Evolutionary conservation across 2,113 vertebrate species (phyloP).

Genomic region (Pontoporia blainvillei): DNA sequence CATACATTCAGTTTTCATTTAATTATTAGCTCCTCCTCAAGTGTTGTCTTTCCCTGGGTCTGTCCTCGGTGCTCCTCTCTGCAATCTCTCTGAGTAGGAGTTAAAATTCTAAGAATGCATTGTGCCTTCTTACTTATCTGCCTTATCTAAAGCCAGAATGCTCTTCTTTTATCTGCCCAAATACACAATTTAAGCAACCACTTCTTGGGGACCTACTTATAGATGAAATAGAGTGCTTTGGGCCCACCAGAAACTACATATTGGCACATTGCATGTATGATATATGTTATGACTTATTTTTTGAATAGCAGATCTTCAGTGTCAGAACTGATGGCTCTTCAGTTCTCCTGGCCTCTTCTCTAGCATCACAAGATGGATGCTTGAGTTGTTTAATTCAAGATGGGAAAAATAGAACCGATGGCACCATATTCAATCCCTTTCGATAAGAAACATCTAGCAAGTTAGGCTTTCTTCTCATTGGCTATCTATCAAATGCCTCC

Average conservation of each 20-base stretch:
- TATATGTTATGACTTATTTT: not conserved
- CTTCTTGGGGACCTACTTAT: not conserved
- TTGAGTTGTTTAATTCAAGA: not conserved
- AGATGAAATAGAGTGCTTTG: not conserved
- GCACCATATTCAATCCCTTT: not conserved
- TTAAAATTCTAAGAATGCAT: not conserved
- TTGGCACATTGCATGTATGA: fast-evolving
- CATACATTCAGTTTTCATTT: not conserved
- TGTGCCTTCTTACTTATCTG: not conserved
- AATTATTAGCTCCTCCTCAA: not conserved
- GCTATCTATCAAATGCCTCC: not conserved
- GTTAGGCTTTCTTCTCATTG: not conserved
- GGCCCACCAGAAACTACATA: not conserved
- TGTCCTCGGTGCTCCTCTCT: not conserved
- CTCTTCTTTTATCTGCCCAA: not conserved
- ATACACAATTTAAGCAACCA: too few species aligned
- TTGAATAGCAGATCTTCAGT: not conserved
- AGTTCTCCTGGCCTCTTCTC: not conserved
- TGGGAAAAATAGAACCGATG: not conserved
- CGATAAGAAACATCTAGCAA: not conserved
- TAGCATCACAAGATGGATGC: not conserved
- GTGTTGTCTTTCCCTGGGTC: not conserved
- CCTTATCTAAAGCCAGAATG: not conserved
- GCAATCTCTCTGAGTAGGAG: not conserved
- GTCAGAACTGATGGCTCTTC: not conserved